phyloP scores from a whole-genome alignment of 2,797 vertebrate genomes.

The Sebastes kiyomatsui region DNA sequence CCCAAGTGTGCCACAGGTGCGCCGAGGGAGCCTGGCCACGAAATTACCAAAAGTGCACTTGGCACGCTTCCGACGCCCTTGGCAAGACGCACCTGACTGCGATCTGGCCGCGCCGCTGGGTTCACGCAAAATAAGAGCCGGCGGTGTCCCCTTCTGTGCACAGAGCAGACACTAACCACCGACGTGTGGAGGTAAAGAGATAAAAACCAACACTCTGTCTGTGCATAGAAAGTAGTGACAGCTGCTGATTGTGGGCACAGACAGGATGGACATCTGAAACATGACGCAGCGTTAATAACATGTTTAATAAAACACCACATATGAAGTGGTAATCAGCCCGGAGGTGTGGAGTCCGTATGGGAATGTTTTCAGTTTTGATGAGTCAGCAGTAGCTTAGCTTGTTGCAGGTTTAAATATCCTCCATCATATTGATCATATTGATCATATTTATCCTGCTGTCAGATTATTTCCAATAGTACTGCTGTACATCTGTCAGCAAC shows the following conservation, averaged over 20 bases:
- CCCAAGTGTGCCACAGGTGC: constrained; percentile 4
- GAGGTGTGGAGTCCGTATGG: neutral
- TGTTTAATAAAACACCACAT: neutral
- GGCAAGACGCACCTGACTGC: neutral
- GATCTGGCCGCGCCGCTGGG: neutral
- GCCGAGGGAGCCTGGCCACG: neutral
- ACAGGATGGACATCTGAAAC: neutral
- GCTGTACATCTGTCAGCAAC: neutral
- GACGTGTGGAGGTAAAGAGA: neutral
- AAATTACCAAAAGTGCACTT: neutral
- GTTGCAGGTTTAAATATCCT: neutral
- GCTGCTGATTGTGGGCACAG: neutral
- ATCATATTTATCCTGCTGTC: neutral
- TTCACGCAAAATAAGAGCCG: neutral
- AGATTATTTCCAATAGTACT: neutral
- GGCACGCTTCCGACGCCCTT: neutral
- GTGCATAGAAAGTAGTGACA: neutral
- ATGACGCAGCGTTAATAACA: neutral
- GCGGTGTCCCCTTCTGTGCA: neutral
- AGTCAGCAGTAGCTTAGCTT: neutral
- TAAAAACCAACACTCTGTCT: neutral
- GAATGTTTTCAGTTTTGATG: neutral
- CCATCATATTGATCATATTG: neutral
- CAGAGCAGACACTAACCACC: neutral
- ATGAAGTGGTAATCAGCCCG: neutral